Percentiles rank a stretch among this genome's conserved stretches.
Evolutionary conservation across 1,140 invertebrate genomes (phyloP).

Genomic region (Octopus bimaculoides): DNA sequence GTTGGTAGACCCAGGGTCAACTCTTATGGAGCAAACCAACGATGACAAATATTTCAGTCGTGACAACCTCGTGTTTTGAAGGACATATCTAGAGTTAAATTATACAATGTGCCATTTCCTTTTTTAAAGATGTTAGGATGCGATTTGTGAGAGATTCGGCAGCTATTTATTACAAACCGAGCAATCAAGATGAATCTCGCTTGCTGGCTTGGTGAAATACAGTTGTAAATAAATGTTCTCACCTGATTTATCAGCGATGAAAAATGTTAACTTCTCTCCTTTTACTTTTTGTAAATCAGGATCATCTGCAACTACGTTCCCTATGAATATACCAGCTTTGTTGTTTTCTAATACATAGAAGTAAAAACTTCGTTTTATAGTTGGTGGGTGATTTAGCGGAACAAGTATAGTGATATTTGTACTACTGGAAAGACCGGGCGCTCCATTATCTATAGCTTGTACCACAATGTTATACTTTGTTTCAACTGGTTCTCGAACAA

Average conservation of each 20-base stretch:
- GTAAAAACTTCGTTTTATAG: not conserved
- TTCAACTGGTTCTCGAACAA: conserved; percentile 1
- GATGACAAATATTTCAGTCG: too few species aligned
- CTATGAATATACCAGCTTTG: not conserved
- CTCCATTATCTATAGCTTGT: conserved; percentile 17
- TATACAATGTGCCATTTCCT: too few species aligned
- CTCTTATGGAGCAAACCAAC: too few species aligned
- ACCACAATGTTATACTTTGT: conserved; percentile 12
- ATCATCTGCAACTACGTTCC: conserved; percentile 12
- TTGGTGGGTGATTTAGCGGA: conserved; percentile 15
- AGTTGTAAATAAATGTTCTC: not conserved
- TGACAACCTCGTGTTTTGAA: too few species aligned
- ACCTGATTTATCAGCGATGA: not conserved
- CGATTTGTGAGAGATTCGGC: too few species aligned
- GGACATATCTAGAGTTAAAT: too few species aligned
- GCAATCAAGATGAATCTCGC: too few species aligned
- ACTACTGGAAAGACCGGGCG: not conserved
- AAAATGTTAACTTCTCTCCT: not conserved
- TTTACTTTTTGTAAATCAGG: not conserved
- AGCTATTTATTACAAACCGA: too few species aligned
- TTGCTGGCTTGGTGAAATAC: too few species aligned
- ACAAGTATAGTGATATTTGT: conserved; percentile 13
- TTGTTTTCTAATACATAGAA: conserved; percentile 3
- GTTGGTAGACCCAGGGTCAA: too few species aligned
- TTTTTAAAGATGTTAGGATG: too few species aligned